phyloP scores from a whole-genome alignment of 2,888 invertebrate species.

The Zonitis immaculata region DNA sequence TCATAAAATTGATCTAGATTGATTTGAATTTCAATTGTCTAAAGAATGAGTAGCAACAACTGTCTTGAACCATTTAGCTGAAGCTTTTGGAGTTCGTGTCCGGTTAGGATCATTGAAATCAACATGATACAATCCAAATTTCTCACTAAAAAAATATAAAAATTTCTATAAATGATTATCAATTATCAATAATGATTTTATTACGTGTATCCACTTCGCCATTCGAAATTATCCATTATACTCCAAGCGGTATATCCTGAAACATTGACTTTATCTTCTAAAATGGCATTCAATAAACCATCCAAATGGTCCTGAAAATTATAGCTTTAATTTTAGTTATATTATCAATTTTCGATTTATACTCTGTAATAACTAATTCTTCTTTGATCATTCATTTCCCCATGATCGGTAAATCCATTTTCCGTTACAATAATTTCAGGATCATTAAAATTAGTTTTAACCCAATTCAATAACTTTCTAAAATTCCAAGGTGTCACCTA shows the following conservation, averaged over 20 bases:
- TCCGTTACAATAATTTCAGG: conserved; percentile 56
- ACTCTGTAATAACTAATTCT: conserved; percentile 53
- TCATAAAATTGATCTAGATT: neutral
- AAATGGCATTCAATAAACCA: conserved; percentile 38
- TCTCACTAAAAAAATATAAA: conserved; percentile 49
- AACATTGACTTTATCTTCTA: conserved; percentile 43
- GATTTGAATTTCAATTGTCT: neutral
- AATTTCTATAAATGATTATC: conserved; percentile 20
- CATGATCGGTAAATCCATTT: conserved; percentile 52
- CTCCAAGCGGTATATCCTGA: conserved; percentile 47
- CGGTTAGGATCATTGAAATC: conserved; percentile 58
- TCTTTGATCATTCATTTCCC: conserved; percentile 51
- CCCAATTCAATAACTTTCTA: conserved; percentile 53
- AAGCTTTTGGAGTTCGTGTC: conserved; percentile 61
- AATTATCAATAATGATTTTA: neutral
- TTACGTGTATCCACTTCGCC: conserved; percentile 49
- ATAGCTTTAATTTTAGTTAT: neutral
- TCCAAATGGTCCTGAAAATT: conserved; percentile 47
- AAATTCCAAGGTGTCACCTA: conserved; percentile 57
- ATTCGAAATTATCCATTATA: conserved; percentile 40
- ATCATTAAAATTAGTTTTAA: conserved; percentile 43
- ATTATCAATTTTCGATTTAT: conserved; percentile 6
- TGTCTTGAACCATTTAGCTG: conserved; percentile 54
- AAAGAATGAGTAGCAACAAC: conserved; percentile 47
- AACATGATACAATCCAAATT: conserved; percentile 66